phyloP scores from a whole-genome alignment of 1,140 invertebrate species.

The Cotesia glomerata region DNA sequence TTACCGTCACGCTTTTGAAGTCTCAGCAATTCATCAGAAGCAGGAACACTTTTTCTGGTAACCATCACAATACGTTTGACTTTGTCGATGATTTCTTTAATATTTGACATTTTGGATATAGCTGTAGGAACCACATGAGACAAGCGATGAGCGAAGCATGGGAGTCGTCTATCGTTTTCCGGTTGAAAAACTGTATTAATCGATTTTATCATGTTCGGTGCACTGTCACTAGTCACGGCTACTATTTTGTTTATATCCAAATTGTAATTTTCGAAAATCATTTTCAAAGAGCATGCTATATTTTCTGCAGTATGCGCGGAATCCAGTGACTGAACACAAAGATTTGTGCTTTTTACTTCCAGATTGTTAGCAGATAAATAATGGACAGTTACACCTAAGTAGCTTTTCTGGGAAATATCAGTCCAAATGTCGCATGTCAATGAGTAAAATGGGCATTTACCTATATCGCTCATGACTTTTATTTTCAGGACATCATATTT shows the following conservation, averaged over 20 bases:
- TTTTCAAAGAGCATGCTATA: constrained; percentile 8
- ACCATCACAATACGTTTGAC: constrained; percentile 30
- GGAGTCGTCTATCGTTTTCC: neutral
- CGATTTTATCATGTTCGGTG: constrained; percentile 18
- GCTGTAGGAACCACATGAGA: constrained; percentile 20
- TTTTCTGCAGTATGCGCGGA: constrained; percentile 13
- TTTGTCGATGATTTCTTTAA: constrained; percentile 24
- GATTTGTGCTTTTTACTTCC: constrained; percentile 20
- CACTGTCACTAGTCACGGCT: constrained; percentile 18
- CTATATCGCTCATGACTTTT: constrained; percentile 26
- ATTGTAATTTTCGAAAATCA: neutral
- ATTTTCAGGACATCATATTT: constrained; percentile 26
- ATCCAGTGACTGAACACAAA: constrained; percentile 24
- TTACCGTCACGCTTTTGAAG: constrained; percentile 33
- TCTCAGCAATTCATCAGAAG: constrained; percentile 27
- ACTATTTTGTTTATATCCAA: constrained; percentile 13
- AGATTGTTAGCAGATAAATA: constrained; percentile 22
- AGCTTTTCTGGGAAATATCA: constrained; percentile 31
- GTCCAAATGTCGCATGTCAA: constrained; percentile 36
- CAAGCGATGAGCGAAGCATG: constrained; percentile 30
- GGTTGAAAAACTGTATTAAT: neutral
- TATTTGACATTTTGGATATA: neutral
- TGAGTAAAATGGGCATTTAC: constrained; percentile 15
- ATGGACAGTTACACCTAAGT: constrained; percentile 35
- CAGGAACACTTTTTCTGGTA: constrained; percentile 40